Base-by-base conservation (phyloP, 92 coral and sea anemone species). In the Porites evermanni region DNA sequence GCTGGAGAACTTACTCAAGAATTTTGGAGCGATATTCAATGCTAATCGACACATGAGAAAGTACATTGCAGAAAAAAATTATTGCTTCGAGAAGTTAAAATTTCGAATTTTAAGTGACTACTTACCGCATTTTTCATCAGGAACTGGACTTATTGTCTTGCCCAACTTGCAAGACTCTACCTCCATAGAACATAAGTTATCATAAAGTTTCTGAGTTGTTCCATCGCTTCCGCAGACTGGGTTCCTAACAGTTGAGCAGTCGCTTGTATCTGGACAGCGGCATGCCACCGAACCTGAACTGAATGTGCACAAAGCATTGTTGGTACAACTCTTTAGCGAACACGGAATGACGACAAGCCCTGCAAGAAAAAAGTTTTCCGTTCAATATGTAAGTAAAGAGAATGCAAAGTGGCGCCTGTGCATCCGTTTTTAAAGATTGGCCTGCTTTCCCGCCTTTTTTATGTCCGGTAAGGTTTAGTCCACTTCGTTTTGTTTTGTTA, bases 181-280 rank as follows among this genome's bases (percentile, higher is more conserved):
- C 75, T 92, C 91, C 98, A 96, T 92, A 76, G 82, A 20, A 74
- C 99, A 97, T 61, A 73, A 74, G 91, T 89, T 95, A 44, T 87
- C 78, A 63, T 95, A 97, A 53, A 93, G 91, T 70, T 91, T 89
- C 38, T 88, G 87, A 32, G 73, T 79, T 16, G 81, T 75, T 13
- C 98, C 97, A 85, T 97, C 94, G 66, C 80, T 80, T 8, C 97
- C 99, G 60, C 99, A 97, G 8, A 93, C 93, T 4, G 91, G 91
- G 74, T 76, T 56, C 52, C 58, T 20, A 7, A 82, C 84, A 32
- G 78, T 59, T 13, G 91, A 70, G 77, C 99, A 97, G 44, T 95
- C 93, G 72, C 82, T 91, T 50, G 83, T 87, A 69, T 80, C 92
- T 70, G 99, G 99, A 70, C 99, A 97, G 67, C 94, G 91, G 88